Conservation (phyloP, 2,113 vertebrate species). For the Kryptolebias marmoratus region DNA sequence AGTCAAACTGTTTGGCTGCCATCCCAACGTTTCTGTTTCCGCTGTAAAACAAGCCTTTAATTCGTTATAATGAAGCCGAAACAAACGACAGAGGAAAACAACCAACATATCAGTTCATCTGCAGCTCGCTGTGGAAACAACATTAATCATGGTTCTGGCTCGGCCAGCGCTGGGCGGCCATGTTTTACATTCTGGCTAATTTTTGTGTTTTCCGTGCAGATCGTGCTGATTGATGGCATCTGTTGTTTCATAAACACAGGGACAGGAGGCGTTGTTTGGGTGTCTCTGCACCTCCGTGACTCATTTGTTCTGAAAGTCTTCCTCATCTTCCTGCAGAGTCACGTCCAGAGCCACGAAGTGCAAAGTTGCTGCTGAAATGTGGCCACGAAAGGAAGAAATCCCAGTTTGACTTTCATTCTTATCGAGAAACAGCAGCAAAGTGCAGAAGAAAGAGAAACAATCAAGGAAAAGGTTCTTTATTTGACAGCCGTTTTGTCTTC, state of each 20-base stretch:
- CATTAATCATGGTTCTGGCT: constrained; percentile 39
- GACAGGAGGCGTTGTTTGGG: not conserved
- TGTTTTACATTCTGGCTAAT: constrained; percentile 12
- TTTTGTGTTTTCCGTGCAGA: constrained; percentile 20
- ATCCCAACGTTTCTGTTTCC: not conserved
- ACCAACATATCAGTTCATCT: constrained; percentile 26
- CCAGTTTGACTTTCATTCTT: not conserved
- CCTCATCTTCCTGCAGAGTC: not conserved
- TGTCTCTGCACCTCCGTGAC: not conserved
- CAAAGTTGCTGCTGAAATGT: no score
- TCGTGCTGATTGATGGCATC: constrained; percentile 24
- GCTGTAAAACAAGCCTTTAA: constrained; percentile 28
- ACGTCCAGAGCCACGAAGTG: no score
- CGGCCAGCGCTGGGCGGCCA: not conserved
- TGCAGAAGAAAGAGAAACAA: no score
- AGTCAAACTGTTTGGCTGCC: not conserved
- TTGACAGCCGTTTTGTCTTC: no score
- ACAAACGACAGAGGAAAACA: constrained; percentile 22
- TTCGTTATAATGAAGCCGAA: constrained; percentile 31
- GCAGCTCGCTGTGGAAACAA: constrained; percentile 9
- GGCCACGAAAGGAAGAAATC: no score
- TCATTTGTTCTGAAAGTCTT: not conserved
- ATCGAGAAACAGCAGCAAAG: no score
- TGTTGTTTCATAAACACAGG: not conserved
- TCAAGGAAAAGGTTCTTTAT: no score